Evolutionary conservation across 2,797 vertebrate genomes (phyloP).

Genomic region (Amphiprion clarkii): DNA sequence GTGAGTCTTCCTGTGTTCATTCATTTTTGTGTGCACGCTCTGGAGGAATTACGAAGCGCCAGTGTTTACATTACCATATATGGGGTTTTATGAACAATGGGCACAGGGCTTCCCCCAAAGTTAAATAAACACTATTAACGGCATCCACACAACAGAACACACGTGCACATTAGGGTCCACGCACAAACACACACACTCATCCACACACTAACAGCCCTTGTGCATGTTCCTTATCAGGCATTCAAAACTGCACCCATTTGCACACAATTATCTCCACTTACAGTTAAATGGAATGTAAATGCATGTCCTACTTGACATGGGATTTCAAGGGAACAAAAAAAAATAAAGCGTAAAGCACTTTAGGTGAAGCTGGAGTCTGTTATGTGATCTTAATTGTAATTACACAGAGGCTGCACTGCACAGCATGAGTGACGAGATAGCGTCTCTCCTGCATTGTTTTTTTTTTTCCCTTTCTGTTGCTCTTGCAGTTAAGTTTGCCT

Average conservation of each 20-base stretch:
- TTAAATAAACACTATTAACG: slow-evolving; percentile 71
- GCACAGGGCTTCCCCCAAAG: slow-evolving; percentile 79
- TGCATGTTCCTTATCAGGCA: slow-evolving; percentile 43
- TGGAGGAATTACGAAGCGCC: slow-evolving; percentile 74
- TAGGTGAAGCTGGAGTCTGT: slow-evolving; percentile 33
- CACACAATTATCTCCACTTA: slow-evolving; percentile 71
- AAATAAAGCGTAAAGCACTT: slow-evolving; percentile 46
- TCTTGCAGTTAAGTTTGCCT: slow-evolving; percentile 14
- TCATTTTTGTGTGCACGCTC: slow-evolving; percentile 81
- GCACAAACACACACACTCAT: slow-evolving; percentile 14
- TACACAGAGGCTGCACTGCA: slow-evolving; percentile 2
- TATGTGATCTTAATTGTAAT: slow-evolving; percentile 58
- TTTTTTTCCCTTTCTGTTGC: neutral
- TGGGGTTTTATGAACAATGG: slow-evolving; percentile 80
- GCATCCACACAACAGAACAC: slow-evolving; percentile 26
- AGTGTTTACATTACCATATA: slow-evolving; percentile 87
- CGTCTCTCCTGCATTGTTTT: neutral
- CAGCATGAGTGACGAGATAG: slow-evolving; percentile 19
- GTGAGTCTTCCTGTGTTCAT: slow-evolving; percentile 89
- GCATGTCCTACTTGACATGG: slow-evolving; percentile 50
- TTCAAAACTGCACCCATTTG: slow-evolving; percentile 65
- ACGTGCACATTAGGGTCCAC: neutral
- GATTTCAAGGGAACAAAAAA: slow-evolving; percentile 53
- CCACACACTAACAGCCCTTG: slow-evolving; percentile 22
- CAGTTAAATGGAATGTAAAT: slow-evolving; percentile 68